phyloP scores from a whole-genome alignment of 2,888 invertebrate genomes.

The Conchocele bisecta region DNA sequence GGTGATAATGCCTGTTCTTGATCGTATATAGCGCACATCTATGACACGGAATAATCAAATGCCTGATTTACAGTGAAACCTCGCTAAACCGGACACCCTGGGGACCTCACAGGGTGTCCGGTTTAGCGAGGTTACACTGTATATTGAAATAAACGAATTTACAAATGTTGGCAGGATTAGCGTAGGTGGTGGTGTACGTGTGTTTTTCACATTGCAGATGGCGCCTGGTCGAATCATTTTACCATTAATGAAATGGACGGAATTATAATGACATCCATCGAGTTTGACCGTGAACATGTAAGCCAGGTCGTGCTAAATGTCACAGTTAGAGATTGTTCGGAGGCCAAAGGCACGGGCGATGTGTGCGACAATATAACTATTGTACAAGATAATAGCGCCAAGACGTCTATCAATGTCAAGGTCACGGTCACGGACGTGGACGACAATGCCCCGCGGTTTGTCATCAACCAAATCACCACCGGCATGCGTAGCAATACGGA shows the following conservation, averaged over 20 bases:
- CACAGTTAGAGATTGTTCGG: not conserved
- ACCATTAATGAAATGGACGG: not conserved
- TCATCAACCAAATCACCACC: constrained; percentile 18
- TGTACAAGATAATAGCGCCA: not conserved
- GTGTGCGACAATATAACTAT: not conserved
- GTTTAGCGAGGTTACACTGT: no score
- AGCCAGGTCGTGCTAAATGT: not conserved
- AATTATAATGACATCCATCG: not conserved
- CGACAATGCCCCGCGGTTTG: constrained; percentile 49
- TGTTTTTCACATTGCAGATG: not conserved
- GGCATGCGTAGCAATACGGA: constrained; percentile 49
- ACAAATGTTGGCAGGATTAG: no score
- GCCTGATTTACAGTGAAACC: no score
- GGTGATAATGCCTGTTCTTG: no score
- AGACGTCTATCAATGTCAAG: not conserved
- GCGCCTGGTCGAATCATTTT: constrained; percentile 1
- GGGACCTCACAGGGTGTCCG: no score
- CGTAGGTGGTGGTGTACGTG: no score
- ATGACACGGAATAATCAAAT: no score
- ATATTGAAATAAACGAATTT: no score
- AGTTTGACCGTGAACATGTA: not conserved
- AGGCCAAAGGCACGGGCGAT: not conserved
- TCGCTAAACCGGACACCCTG: no score
- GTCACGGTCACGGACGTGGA: constrained; percentile 32
- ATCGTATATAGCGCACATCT: no score